Evolutionary conservation across 2,113 vertebrate genomes (phyloP).

Genomic region (Arizona elegans): DNA sequence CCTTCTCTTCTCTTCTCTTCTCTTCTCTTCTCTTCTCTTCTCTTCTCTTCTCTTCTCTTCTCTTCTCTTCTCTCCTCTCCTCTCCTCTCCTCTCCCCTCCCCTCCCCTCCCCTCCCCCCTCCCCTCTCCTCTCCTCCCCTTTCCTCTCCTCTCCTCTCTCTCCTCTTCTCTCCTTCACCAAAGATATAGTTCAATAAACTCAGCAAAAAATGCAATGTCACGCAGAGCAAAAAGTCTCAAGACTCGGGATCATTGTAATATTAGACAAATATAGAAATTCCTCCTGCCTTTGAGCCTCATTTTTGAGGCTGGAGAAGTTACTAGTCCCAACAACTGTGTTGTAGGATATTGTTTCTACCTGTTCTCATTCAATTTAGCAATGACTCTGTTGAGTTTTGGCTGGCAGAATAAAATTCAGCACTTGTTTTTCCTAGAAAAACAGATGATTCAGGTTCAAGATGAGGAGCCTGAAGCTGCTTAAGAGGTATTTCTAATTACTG

Average conservation of each 20-base stretch:
- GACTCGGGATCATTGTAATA: neutral
- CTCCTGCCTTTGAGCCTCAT: neutral
- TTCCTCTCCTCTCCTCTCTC: no score
- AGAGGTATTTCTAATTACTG: no score
- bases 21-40: no score
- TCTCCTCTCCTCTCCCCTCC: no score
- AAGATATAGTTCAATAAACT: neutral
- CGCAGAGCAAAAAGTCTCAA: neutral
- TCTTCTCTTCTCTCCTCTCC: no score
- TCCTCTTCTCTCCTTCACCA: neutral
- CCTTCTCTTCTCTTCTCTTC: no score
- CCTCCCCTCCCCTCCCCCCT: rapidly evolving
- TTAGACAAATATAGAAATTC: neutral
- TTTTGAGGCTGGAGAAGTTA: neutral
- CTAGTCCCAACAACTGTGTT: neutral
- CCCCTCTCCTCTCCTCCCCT: no score
- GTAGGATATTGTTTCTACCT: neutral
- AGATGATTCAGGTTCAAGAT: no score
- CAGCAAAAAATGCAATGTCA: neutral
- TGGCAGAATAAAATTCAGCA: neutral
- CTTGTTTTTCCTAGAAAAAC: no score
- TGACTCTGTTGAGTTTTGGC: neutral
- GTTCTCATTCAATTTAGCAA: neutral
- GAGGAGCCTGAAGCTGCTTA: no score
- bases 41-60: rapidly evolving